These are phyloP conservation scores for Pachyrhynchus sulphureomaculatus DNA, from an alignment of 1,140 invertebrate genomes.

Conservation along the genomic window DNA sequence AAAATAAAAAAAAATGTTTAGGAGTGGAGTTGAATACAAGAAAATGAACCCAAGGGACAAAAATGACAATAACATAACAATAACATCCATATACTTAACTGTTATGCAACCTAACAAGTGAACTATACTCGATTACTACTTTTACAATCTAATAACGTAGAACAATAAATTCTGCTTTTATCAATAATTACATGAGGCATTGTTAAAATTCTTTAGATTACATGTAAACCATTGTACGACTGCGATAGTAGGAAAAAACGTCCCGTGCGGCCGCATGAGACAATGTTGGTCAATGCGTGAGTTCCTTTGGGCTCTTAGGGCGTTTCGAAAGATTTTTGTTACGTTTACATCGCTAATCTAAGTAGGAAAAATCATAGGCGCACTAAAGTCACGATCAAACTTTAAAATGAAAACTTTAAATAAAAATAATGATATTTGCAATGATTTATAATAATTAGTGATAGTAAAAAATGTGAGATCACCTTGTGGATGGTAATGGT, in stretches of 20 bases:
- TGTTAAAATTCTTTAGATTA: constrained; percentile 32
- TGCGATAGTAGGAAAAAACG: constrained; percentile 18
- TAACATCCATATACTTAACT: no score
- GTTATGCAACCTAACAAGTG: no score
- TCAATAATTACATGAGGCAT: constrained; percentile 31
- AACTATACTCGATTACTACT: background rate
- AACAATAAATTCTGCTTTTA: constrained; percentile 29
- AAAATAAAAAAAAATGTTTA: no score
- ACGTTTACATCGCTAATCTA: constrained; percentile 19
- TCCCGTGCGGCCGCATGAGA: constrained; percentile 26
- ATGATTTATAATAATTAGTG: no score
- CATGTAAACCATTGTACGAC: constrained; percentile 29
- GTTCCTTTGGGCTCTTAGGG: constrained; percentile 20
- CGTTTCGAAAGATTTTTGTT: constrained; percentile 20
- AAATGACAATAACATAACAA: no score
- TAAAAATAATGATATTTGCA: background rate
- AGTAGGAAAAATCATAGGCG: background rate
- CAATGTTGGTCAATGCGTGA: constrained; percentile 33
- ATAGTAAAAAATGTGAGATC: no score
- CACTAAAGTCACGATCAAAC: no score
- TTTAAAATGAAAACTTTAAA: no score
- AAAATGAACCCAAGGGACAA: no score
- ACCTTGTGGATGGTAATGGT: no score
- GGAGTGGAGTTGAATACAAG: no score
- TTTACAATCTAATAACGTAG: background rate